These are phyloP conservation scores for Oriolus oriolus DNA, from an alignment of 2,113 vertebrate genomes.

Conservation along the genomic window DNA sequence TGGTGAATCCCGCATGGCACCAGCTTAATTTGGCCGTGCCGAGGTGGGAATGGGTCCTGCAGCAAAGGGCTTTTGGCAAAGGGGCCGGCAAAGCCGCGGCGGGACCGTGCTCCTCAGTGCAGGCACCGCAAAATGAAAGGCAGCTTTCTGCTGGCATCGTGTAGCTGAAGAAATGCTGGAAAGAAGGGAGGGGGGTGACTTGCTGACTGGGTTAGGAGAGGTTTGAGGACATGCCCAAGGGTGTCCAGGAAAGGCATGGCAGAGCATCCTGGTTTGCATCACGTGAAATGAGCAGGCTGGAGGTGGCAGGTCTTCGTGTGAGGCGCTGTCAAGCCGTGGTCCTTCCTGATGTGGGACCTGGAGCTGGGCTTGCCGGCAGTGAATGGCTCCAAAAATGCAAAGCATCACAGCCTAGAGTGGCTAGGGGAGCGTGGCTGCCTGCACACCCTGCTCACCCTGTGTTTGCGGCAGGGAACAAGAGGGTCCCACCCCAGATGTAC, in stretches of 20 bases:
- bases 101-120: accelerated
- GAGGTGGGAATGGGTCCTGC: not conserved
- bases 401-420: not conserved
- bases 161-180: not conserved
- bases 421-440: accelerated
- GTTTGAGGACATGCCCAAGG: not conserved
- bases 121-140: not conserved
- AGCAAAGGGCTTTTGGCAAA: not conserved
- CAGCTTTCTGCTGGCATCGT: not conserved
- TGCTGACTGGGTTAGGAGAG: not conserved
- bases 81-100: accelerated
- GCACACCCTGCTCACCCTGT: not conserved
- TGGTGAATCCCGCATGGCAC: accelerated
- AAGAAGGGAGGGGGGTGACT: not conserved
- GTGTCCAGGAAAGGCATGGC: accelerated
- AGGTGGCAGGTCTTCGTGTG: accelerated
- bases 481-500: accelerated
- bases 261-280: not conserved
- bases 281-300: not conserved
- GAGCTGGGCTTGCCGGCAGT: accelerated
- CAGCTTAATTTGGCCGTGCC: not conserved
- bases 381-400: not conserved
- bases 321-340: accelerated
- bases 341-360: not conserved
- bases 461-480: not conserved